Conservation (phyloP, 2,113 vertebrate genomes). For the Podiceps cristatus region DNA sequence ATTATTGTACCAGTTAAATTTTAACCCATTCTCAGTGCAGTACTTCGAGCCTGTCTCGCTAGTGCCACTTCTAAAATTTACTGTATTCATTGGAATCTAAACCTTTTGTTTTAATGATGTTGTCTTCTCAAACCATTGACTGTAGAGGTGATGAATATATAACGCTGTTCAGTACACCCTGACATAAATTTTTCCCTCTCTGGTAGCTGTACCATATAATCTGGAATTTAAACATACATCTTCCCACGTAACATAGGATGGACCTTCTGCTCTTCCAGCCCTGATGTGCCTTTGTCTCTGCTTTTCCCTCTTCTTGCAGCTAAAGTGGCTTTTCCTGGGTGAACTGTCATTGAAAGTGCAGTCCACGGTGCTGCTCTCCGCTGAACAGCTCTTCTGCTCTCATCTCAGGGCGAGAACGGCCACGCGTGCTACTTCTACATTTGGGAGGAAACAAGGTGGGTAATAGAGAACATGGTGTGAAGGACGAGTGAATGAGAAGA, state of each 20-base stretch:
- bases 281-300: rapidly evolving
- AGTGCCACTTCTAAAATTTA: not conserved
- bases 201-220: not conserved
- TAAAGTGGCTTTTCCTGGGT: rapidly evolving
- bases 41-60: not conserved
- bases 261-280: not conserved
- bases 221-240: not conserved
- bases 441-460: not conserved
- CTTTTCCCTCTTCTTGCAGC: not conserved
- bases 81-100: not conserved
- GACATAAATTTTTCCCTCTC: not conserved
- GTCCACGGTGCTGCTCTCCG: not conserved
- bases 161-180: not conserved
- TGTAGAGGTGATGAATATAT: not conserved
- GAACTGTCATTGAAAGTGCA: rapidly evolving
- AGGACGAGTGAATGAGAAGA: not conserved
- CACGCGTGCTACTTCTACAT: rapidly evolving
- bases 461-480: too few relatives aligned
- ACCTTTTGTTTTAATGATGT: not conserved
- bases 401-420: not conserved
- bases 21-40: not conserved
- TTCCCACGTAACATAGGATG: rapidly evolving
- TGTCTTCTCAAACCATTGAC: not conserved
- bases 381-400: not conserved
- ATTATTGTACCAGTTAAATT: not conserved